A percentile compares a stretch with the other conserved stretches of the same genome.
phyloP scores from a whole-genome alignment of 2,888 invertebrate species.

The Nebria brevicollis region DNA sequence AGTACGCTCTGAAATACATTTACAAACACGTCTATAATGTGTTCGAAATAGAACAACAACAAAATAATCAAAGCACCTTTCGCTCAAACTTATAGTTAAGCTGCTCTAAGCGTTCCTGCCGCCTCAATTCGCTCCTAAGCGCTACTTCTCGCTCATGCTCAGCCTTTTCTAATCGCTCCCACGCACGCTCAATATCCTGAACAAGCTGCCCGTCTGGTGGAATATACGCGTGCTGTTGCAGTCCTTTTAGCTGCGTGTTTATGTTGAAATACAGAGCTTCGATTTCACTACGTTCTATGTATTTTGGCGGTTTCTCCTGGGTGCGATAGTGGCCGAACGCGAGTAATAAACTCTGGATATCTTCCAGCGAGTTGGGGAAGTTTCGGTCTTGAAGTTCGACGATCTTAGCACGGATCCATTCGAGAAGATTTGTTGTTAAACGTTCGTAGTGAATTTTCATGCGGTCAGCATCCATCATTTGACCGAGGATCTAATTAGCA shows the following conservation, averaged over 20 bases:
- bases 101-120: slow-evolving; percentile 94
- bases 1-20: slow-evolving; percentile 75
- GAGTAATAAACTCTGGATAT: slow-evolving; percentile 89
- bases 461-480: slow-evolving; percentile 94
- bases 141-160: slow-evolving; percentile 96
- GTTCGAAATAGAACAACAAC: too few species aligned
- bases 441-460: slow-evolving; percentile 90
- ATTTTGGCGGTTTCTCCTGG: slow-evolving; percentile 97
- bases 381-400: slow-evolving; percentile 82
- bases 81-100: slow-evolving; percentile 95
- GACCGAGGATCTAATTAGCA: slow-evolving; percentile 85
- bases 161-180: slow-evolving; percentile 91
- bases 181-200: slow-evolving; percentile 94
- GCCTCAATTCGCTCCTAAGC: slow-evolving; percentile 85
- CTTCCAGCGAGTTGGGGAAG: slow-evolving; percentile 95
- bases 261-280: slow-evolving; percentile 97
- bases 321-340: slow-evolving; percentile 96
- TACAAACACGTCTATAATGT: background rate
- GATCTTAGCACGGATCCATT: slow-evolving; percentile 93
- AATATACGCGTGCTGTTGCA: slow-evolving; percentile 86
- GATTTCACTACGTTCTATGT: slow-evolving; percentile 94
- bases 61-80: slow-evolving; percentile 69
- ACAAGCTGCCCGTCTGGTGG: slow-evolving; percentile 91
- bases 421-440: slow-evolving; percentile 84
- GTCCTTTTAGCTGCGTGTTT: slow-evolving; percentile 94